These are phyloP conservation scores for Ricordea florida DNA, from an alignment of 92 coral and sea anemone species.

Conservation along the genomic window DNA sequence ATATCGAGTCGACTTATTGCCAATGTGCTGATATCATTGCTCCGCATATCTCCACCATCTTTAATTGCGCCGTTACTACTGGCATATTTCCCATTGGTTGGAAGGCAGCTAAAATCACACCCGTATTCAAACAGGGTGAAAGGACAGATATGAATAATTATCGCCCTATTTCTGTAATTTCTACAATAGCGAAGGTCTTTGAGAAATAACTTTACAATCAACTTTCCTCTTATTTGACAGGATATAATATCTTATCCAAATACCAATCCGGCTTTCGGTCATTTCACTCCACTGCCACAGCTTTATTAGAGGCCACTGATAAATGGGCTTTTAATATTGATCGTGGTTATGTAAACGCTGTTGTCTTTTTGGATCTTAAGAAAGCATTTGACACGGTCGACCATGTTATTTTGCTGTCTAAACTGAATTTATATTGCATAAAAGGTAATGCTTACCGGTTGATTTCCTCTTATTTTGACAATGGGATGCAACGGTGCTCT, in stretches of 20 bases:
- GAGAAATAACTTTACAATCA: conserved; percentile 5
- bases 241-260: conserved; percentile 11
- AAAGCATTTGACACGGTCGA: conserved; percentile 14
- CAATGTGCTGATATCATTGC: conserved; percentile 38
- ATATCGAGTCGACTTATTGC: conserved; percentile 28
- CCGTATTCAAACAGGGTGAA: conserved; percentile 28
- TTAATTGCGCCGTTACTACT: conserved; percentile 23
- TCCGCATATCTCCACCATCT: conserved; percentile 25
- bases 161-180: conserved; percentile 15
- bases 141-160: conserved; percentile 26
- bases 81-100: conserved; percentile 41
- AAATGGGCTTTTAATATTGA: conserved; percentile 48
- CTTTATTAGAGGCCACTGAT: conserved; percentile 42
- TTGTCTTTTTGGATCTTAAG: conserved; percentile 34
- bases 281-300: conserved; percentile 43
- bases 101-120: conserved; percentile 43
- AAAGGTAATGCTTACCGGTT: conserved; percentile 6
- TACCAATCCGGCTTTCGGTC: conserved; percentile 23
- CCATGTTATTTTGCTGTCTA: conserved; percentile 13
- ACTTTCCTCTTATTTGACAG: neutral
- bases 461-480: conserved; percentile 12
- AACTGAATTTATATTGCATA: conserved; percentile 3
- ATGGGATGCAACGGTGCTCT: conserved; percentile 35
- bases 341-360: conserved; percentile 42
- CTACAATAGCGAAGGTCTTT: conserved; percentile 1